These are phyloP conservation scores for Takifugu rubripes DNA, from an alignment of 2,797 vertebrate genomes.

Conservation along the genomic window DNA sequence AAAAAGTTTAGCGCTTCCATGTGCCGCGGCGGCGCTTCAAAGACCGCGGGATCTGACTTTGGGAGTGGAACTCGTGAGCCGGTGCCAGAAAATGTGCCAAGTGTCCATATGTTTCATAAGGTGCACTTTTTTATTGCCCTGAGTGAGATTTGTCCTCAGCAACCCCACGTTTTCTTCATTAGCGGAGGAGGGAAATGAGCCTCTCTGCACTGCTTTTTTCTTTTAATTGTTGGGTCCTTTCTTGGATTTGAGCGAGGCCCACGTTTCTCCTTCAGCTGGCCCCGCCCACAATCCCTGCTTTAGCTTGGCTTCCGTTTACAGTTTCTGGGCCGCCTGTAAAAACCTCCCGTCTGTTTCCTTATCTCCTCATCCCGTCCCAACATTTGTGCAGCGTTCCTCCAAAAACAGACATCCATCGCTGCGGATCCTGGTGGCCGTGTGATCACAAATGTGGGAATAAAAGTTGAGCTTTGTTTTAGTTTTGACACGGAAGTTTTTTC, in stretches of 20 bases:
- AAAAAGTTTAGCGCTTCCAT: conserved; percentile 76
- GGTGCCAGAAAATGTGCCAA: conserved; percentile 67
- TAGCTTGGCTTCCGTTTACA: conserved; percentile 44
- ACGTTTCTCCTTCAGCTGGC: conserved; percentile 44
- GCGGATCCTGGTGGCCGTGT: no score
- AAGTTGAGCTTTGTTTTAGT: no score
- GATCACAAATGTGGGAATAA: no score
- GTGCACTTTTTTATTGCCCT: conserved; percentile 47
- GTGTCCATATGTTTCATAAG: conserved; percentile 67
- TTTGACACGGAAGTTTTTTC: no score
- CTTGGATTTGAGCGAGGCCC: conserved; percentile 39
- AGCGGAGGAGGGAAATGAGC: conserved; percentile 20
- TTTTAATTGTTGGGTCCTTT: conserved; percentile 38
- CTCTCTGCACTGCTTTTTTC: conserved; percentile 20
- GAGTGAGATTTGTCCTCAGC: conserved; percentile 41
- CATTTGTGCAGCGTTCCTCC: conserved; percentile 43
- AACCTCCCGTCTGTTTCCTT: conserved; percentile 67
- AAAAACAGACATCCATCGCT: conserved; percentile 7
- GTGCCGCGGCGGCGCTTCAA: conserved; percentile 63
- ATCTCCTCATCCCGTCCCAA: conserved; percentile 58
- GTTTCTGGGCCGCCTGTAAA: conserved; percentile 50
- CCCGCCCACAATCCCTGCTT: conserved; percentile 39
- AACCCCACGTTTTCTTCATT: conserved; percentile 51
- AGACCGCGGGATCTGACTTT: conserved; percentile 58
- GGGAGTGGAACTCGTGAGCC: conserved; percentile 47